Base-by-base conservation (phyloP, 2,797 vertebrate species). In the Phalanger gymnotis region DNA sequence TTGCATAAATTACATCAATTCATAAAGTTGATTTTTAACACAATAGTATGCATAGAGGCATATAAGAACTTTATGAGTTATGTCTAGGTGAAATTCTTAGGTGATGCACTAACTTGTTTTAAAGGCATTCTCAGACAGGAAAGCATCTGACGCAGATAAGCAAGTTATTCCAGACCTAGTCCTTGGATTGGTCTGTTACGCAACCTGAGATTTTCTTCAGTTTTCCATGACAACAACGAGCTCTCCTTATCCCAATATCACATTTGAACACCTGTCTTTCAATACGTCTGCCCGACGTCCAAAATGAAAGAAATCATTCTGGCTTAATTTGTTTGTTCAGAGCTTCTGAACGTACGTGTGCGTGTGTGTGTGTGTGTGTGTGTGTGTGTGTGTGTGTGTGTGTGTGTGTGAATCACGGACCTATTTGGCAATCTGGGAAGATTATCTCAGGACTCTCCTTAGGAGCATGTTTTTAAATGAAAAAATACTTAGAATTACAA, bases 281-380 rank as follows among this genome's bases (percentile, higher is more conserved):
- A 91, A 94, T 94, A 92, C 96, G 96, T 96, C 3, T 87, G 95
- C 96, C 97, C 95, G 96, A 97, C 55, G 96, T 51, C 92, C 93
- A 96, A 96, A 97, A 96, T 97, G 95, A 95, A 94, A 97, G 96
- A 97, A 95, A 93, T 40, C 61, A 92, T 92, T 93, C 25, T 28
- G 4, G 19, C 52, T 92, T 90, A 66, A 91, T 96, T 91, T 94
- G 95, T 92, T 51, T 90, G 92, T 53, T 34, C n/a, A 40, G 95
- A 95, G 56, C 73, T 91, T 93, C 95, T 91, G 92, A 87, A 11
- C 40, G 0, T 73, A 0, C 31, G 57, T 58, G 57, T 58, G 57
- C 34, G 58, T 40, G 34, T 66, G 61, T 66, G 66, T 73, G 34
- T 73, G 66, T 73, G 66, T 73, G 66, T 73, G 61, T 40, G 16